Evolutionary conservation across 2,113 vertebrate species (phyloP).

Genomic region (Patagioenas fasciata): DNA sequence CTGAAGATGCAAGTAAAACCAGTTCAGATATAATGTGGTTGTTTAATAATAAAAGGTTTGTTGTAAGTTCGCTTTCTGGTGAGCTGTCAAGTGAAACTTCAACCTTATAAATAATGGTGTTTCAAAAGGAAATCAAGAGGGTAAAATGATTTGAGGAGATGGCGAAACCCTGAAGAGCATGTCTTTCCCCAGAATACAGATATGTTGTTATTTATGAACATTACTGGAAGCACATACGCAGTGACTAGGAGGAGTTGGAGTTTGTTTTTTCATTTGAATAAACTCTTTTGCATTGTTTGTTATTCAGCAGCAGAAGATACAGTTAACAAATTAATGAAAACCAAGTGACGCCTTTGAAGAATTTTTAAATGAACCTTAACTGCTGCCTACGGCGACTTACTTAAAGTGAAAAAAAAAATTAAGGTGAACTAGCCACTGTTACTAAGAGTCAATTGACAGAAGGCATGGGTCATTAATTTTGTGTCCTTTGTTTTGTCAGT

Average conservation of each 20-base stretch:
- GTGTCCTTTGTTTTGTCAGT: conserved; percentile 99
- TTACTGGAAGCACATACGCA: not conserved
- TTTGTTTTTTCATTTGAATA: not conserved
- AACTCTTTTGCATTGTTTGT: conserved; percentile 37
- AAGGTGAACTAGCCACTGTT: conserved; percentile 85
- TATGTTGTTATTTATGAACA: not conserved
- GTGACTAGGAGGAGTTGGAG: not conserved
- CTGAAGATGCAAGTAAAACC: not conserved
- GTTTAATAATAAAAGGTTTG: not conserved
- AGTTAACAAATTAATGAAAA: conserved; percentile 88
- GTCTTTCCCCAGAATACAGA: not conserved
- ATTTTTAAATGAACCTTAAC: conserved; percentile 86
- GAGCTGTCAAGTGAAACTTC: conserved; percentile 30
- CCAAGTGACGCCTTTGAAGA: conserved; percentile 80
- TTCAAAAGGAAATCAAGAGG: conserved; percentile 44
- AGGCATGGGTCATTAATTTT: conserved; percentile 99
- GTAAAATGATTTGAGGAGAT: conserved; percentile 33
- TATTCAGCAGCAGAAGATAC: conserved; percentile 77
- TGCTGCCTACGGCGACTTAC: conserved; percentile 80
- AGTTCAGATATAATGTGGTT: not conserved
- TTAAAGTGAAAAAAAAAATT: conserved; percentile 61
- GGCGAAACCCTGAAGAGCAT: not conserved
- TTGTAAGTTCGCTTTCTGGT: not conserved
- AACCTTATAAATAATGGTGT: conserved; percentile 17
- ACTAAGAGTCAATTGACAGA: conserved; percentile 93